Percentiles rank a stretch among this genome's conserved stretches.
Evolutionary conservation across 2,113 vertebrate genomes (phyloP).

Genomic region (Odocoileus hemionus): DNA sequence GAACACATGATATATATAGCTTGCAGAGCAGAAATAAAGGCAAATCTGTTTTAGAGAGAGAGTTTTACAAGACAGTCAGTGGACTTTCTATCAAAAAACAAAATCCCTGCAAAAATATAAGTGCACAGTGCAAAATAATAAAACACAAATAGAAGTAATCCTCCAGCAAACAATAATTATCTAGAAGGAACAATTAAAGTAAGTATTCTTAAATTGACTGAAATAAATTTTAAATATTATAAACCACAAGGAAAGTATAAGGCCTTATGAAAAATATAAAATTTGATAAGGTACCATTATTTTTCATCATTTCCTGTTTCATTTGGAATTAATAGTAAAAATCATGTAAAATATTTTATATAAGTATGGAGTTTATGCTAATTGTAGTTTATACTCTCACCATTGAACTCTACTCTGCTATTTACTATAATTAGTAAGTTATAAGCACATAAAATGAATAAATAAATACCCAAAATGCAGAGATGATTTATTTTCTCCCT

Average conservation of each 20-base stretch:
- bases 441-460: not conserved
- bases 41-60: not conserved
- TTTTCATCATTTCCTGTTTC: not conserved
- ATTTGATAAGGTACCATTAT: not conserved
- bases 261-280: not conserved
- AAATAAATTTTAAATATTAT: not conserved
- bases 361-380: not conserved
- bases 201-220: not conserved
- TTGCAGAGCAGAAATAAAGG: not conserved
- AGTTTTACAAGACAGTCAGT: not conserved
- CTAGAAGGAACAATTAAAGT: not conserved
- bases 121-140: not conserved
- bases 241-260: not conserved
- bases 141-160: not conserved
- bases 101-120: not conserved
- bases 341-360: not conserved
- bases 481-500: not conserved
- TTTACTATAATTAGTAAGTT: not conserved
- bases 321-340: not conserved
- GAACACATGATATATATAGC: not conserved
- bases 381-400: not conserved
- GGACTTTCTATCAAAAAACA: not conserved
- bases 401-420: not conserved
- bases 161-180: not conserved
- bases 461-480: not conserved